phyloP scores from a whole-genome alignment of 2,113 vertebrate genomes.

The Eudyptes chrysolophus region DNA sequence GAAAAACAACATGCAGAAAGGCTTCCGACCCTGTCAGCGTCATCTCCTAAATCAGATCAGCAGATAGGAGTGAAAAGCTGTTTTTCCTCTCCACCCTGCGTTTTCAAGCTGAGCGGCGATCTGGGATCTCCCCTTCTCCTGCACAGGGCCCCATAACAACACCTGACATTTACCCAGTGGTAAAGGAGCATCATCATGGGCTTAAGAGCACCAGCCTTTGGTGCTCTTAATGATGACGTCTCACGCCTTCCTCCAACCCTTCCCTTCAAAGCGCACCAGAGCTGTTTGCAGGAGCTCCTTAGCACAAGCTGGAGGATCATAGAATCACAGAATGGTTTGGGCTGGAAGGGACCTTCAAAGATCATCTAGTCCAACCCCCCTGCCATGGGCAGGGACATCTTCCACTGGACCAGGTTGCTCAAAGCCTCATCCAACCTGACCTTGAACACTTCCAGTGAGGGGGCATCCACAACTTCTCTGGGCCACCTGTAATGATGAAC shows the following conservation, averaged over 20 bases:
- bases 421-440: accelerated
- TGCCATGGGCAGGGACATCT: background rate
- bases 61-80: background rate
- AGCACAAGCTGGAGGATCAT: background rate
- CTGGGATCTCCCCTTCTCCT: background rate
- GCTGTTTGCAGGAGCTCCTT: background rate
- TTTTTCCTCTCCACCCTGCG: background rate
- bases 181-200: background rate
- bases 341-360: background rate
- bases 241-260: accelerated
- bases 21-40: accelerated
- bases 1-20: background rate
- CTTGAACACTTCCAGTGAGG: background rate
- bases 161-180: background rate
- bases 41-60: background rate
- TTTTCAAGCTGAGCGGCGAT: background rate
- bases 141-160: background rate
- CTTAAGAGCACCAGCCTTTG: background rate
- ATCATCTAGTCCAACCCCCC: accelerated
- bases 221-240: background rate
- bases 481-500: background rate
- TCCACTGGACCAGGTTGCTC: background rate
- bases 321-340: background rate
- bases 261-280: background rate
- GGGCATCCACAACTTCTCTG: background rate